Evolutionary conservation across 2,797 vertebrate species (phyloP), one percentile per base, ranked within the genome.

Genomic region (Lutjanus argentimaculatus): DNA sequence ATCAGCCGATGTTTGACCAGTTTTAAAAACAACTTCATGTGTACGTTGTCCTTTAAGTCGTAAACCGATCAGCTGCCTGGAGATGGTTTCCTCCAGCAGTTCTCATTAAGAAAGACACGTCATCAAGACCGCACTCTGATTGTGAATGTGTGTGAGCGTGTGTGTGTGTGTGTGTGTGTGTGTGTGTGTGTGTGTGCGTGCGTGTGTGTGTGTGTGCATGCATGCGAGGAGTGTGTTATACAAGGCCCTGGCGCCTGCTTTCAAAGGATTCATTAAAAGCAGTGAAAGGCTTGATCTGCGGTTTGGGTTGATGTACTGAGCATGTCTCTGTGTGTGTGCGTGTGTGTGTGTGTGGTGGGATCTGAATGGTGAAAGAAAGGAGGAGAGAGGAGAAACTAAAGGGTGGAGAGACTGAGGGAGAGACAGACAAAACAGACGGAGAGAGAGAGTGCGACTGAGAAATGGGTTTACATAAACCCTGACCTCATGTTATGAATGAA

Each of bases 401-500:
- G 67, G 63, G 72, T 43, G 77, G 80, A 70, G 83, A 76, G 57
- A 55, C 9, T 1, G 46, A 51, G 73, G 5, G 19, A 43, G 51
- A 75, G 21, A 19, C 6, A 58, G 73, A 75, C 58, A 75, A 83
- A 70, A 66, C 61, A 68, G 59, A 62, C 5, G 4, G 57, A 13
- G 21, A 16, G 19, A 51, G 52, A 46, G 51, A 59, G 56, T 12
- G 83, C 53, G 82, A 86, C 42, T 22, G 70, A 85, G 82, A 85
- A 88, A 86, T 64, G 75, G 85, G 83, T 80, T 93, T 91, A 86
- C 88, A 55, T 89, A 87, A 89, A 93, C 92, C 90, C 82, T 93
- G 91, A 93, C 90, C 93, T 82, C 63, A 1, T 82, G 80, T 91
- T 92, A 91, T 84, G 89, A 92, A 89, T 87, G 83, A 92, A 93